A percentile compares a stretch with the other conserved stretches of the same genome.
phyloP scores from a whole-genome alignment of 35 echinoderm and acorn worm species.

The Stichopus chloronotus region DNA sequence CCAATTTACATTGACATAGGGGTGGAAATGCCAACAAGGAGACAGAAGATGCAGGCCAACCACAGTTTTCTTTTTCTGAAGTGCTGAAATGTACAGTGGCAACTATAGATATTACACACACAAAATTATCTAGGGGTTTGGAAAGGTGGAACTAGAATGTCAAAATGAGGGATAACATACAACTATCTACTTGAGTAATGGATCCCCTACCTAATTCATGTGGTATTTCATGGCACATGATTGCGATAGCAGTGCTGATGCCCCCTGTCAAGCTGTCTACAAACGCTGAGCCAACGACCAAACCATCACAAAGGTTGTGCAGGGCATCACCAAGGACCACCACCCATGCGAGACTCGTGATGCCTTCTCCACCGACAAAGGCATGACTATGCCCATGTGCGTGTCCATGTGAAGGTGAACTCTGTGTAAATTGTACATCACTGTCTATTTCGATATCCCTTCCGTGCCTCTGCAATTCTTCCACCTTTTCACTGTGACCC shows the following conservation, averaged over 20 bases:
- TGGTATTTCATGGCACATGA: conserved; percentile 97
- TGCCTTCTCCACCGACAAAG: conserved; percentile 25
- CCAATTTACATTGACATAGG: too few relatives aligned
- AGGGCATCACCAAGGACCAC: conserved; percentile 86
- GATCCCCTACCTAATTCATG: conserved; percentile 90
- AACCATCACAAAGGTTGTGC: conserved; percentile 96
- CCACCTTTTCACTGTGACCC: not conserved
- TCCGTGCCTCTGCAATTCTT: not conserved
- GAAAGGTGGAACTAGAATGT: too few relatives aligned
- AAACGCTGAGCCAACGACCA: conserved; percentile 89
- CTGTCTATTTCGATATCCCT: not conserved
- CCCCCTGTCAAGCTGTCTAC: conserved; percentile 84
- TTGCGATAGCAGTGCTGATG: conserved; percentile 87
- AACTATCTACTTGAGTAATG: too few relatives aligned
- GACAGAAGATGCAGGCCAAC: too few relatives aligned
- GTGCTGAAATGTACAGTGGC: too few relatives aligned
- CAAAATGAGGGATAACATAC: too few relatives aligned
- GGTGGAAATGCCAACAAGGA: too few relatives aligned
- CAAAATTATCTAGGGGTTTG: too few relatives aligned
- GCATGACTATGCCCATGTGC: conserved; percentile 73
- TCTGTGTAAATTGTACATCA: not conserved
- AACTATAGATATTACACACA: too few relatives aligned
- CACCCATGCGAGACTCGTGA: conserved; percentile 80
- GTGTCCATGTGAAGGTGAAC: conserved; percentile 8
- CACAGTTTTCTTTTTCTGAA: too few relatives aligned